Conservation (phyloP, 2,113 vertebrate species). For the Glaucomys volans region DNA sequence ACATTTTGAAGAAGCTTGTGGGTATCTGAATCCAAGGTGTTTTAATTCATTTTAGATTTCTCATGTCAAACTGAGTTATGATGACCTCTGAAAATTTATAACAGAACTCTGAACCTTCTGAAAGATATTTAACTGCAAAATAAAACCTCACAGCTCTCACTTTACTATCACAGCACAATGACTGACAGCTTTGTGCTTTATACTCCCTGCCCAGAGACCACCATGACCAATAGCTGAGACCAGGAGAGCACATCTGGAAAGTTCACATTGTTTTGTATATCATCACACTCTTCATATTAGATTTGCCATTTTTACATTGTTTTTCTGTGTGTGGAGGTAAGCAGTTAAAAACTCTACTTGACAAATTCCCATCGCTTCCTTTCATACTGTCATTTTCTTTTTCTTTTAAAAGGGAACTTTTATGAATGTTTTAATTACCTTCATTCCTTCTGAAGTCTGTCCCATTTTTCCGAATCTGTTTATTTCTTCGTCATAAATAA, state of each 20-base stretch:
- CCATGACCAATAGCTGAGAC: neutral
- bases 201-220: neutral
- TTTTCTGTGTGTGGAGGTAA: neutral
- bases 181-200: neutral
- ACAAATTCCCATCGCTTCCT: neutral
- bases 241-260: neutral
- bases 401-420: neutral
- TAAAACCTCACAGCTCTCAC: neutral
- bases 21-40: neutral
- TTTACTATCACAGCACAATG: neutral
- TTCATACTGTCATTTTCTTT: neutral
- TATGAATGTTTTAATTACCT: neutral
- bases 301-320: slow-evolving; percentile 7
- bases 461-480: neutral
- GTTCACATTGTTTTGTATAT: neutral
- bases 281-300: neutral
- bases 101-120: neutral
- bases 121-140: neutral
- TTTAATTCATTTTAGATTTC: neutral
- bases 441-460: neutral
- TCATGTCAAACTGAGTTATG: neutral
- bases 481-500: slow-evolving; percentile 42
- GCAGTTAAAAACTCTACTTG: neutral
- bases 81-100: slow-evolving; percentile 22
- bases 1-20: neutral